Conservation (phyloP, 2,113 vertebrate species). For the Tragelaphus strepsiceros region DNA sequence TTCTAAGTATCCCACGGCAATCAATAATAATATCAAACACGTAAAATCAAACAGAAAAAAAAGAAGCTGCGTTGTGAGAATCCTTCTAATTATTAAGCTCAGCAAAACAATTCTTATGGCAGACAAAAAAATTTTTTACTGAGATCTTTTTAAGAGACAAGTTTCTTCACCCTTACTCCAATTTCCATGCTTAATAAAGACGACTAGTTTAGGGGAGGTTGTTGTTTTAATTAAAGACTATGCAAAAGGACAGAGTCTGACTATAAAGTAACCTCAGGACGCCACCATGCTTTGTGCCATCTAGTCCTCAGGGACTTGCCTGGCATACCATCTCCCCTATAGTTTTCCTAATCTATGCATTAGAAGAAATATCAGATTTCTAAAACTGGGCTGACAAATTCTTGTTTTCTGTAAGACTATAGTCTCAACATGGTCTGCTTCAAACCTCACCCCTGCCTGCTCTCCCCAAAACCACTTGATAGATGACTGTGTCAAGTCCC, state of each 20-base stretch:
- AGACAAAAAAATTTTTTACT: neutral
- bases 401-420: neutral
- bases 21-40: neutral
- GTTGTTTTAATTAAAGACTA: conserved; percentile 7
- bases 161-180: neutral
- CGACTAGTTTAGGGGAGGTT: neutral
- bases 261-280: neutral
- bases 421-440: neutral
- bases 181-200: neutral
- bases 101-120: neutral
- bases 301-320: neutral
- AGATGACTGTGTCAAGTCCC: neutral
- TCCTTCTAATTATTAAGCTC: neutral
- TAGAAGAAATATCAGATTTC: neutral
- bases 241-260: neutral
- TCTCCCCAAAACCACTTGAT: neutral
- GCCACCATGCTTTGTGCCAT: neutral
- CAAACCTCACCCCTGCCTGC: neutral
- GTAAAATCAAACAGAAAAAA: neutral
- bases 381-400: neutral
- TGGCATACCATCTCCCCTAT: neutral
- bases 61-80: neutral
- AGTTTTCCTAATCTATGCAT: neutral
- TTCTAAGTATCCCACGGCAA: neutral
- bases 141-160: conserved; percentile 7